phyloP scores from a whole-genome alignment of 2,888 invertebrate species.

The Drosophila flavopinicola region DNA sequence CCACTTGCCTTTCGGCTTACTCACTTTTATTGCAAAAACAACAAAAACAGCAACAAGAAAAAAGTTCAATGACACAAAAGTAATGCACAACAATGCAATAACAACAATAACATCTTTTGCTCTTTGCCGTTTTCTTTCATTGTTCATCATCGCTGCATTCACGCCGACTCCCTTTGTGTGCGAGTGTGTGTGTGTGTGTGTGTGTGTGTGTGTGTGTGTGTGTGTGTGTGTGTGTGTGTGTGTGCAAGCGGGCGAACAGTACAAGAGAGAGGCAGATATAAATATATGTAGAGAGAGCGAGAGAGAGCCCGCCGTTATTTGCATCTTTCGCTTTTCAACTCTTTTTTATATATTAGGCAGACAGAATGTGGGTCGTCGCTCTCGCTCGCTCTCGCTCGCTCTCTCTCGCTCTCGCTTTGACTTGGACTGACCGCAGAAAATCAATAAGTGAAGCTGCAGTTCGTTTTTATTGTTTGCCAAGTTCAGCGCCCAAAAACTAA shows the following conservation, averaged over 20 bases:
- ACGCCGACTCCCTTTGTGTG: slow-evolving; percentile 1
- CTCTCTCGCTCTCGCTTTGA: slow-evolving; percentile 15
- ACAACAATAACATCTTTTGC: slow-evolving; percentile 62
- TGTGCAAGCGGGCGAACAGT: slow-evolving; percentile 10
- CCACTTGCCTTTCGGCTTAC: slow-evolving; percentile 50
- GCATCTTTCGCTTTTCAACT: slow-evolving; percentile 77
- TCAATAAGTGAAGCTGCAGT: slow-evolving; percentile 55
- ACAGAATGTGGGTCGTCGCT: slow-evolving; percentile 68
- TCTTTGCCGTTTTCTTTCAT: slow-evolving; percentile 54
- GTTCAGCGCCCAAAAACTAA: slow-evolving; percentile 78
- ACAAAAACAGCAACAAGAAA: too few species aligned
- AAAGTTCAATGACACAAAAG: slow-evolving; percentile 75
- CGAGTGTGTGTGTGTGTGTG: neutral
- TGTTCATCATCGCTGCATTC: slow-evolving; percentile 34
- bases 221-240: slow-evolving; percentile 1
- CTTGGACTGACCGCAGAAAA: slow-evolving; percentile 72
- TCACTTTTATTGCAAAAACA: slow-evolving; percentile 56
- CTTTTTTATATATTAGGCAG: slow-evolving; percentile 36
- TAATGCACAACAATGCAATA: slow-evolving; percentile 54
- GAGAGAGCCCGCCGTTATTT: slow-evolving; percentile 57
- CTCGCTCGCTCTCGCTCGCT: slow-evolving; percentile 6
- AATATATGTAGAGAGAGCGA: slow-evolving; percentile 4
- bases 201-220: neutral
- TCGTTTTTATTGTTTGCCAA: slow-evolving; percentile 65
- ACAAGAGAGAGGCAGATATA: slow-evolving; percentile 5